phyloP scores from a whole-genome alignment of 64 coral and sea anemone genomes.

The Cladopsammia gracilis region DNA sequence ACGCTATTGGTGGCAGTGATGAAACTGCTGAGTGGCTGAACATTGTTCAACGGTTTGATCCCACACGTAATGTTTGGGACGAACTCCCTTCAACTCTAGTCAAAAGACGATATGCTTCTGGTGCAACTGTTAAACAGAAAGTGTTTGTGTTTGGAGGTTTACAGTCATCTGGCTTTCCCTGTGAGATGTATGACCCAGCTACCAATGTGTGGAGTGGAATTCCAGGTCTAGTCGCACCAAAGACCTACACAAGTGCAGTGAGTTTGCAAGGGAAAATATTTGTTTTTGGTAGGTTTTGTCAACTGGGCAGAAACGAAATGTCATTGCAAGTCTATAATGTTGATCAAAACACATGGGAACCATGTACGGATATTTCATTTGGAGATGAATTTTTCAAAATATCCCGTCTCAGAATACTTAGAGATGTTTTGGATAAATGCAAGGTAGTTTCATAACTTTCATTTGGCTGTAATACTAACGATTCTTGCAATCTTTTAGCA shows the following conservation, averaged over 20 bases:
- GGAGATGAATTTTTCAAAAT: not conserved
- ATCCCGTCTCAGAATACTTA: not conserved
- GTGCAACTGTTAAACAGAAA: constrained; percentile 26
- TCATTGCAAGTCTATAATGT: not conserved
- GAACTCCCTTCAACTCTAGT: constrained; percentile 32
- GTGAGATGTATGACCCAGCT: constrained; percentile 63
- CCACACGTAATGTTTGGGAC: constrained; percentile 45
- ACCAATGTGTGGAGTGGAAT: not conserved
- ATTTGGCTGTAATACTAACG: not conserved
- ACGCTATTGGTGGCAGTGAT: constrained; percentile 62
- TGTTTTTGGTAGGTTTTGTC: not conserved
- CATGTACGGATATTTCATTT: not conserved
- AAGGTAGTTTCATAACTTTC: not conserved
- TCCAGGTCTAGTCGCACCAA: constrained; percentile 28
- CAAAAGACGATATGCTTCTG: constrained; percentile 45
- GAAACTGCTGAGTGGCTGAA: constrained; percentile 3
- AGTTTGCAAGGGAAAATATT: not conserved
- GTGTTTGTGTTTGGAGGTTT: constrained; percentile 73
- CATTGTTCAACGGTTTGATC: constrained; percentile 67
- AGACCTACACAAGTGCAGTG: not conserved
- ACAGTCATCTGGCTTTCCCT: not conserved
- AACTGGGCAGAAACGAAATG: not conserved
- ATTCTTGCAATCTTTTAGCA: no score
- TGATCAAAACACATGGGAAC: not conserved
- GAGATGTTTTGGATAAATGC: not conserved